These are phyloP conservation scores for Rhipidura dahli DNA, from an alignment of 2,113 vertebrate species.

Conservation along the genomic window DNA sequence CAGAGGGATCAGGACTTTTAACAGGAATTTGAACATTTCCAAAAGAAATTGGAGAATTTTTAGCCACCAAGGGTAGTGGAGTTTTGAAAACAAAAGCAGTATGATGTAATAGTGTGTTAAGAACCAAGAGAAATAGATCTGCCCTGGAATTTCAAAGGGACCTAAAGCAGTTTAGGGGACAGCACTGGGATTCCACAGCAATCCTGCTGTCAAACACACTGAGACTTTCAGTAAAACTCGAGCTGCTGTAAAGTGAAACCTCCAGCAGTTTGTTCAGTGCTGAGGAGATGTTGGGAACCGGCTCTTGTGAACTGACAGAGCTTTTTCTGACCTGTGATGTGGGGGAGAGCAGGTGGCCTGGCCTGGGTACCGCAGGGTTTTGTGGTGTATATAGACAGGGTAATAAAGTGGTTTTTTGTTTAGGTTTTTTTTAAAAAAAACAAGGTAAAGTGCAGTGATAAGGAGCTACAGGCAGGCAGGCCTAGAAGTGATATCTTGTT, in stretches of 20 bases:
- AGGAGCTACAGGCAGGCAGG: neutral
- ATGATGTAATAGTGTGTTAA: neutral
- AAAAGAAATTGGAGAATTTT: neutral
- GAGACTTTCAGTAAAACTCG: neutral
- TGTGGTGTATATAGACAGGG: neutral
- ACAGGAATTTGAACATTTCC: neutral
- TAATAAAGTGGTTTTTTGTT: neutral
- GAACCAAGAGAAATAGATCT: neutral
- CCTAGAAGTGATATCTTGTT: neutral
- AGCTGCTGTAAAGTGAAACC: neutral
- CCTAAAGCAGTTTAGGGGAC: neutral
- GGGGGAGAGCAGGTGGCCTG: neutral
- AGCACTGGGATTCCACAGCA: neutral
- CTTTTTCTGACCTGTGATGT: neutral
- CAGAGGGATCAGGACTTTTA: neutral
- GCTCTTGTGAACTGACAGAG: neutral
- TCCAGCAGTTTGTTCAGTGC: neutral
- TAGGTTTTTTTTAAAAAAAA: too few species aligned
- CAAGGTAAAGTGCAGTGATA: neutral
- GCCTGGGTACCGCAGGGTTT: rapidly evolving
- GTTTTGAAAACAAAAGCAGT: neutral
- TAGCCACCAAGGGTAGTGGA: neutral
- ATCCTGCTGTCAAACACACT: neutral
- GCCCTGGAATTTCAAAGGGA: neutral
- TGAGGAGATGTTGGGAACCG: rapidly evolving